These are phyloP conservation scores for Aspidiotus destructor DNA, from an alignment of 2,888 invertebrate genomes.

Conservation along the genomic window DNA sequence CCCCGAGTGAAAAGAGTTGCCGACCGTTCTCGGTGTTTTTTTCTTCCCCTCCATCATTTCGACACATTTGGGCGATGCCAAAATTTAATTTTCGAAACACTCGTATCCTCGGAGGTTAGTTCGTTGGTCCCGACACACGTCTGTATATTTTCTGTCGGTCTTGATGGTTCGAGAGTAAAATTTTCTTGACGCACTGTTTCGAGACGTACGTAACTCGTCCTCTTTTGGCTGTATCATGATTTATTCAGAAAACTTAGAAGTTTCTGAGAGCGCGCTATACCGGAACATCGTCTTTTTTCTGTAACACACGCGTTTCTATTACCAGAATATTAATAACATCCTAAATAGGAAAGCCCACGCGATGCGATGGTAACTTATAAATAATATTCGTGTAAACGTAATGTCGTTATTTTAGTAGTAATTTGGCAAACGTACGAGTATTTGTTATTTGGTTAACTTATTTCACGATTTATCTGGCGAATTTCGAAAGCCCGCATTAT, in stretches of 20 bases:
- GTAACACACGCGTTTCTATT: slow-evolving; percentile 31
- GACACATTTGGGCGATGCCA: slow-evolving; percentile 7
- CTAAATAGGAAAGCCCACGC: slow-evolving; percentile 32
- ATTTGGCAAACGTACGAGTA: slow-evolving; percentile 30
- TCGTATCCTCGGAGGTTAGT: background rate
- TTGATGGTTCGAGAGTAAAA: too few relatives aligned
- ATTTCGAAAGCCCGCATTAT: background rate
- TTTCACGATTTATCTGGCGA: slow-evolving; percentile 25
- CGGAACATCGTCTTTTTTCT: slow-evolving; percentile 28
- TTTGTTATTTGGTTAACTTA: slow-evolving; percentile 30
- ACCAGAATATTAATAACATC: slow-evolving; percentile 32
- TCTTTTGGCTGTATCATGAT: background rate
- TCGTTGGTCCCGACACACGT: background rate
- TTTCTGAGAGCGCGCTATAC: slow-evolving; percentile 27
- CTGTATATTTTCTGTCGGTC: background rate
- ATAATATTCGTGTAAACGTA: slow-evolving; percentile 31
- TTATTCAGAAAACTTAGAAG: slow-evolving; percentile 24
- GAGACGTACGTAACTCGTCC: too few relatives aligned
- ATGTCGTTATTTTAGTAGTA: slow-evolving; percentile 30
- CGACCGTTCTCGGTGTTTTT: background rate
- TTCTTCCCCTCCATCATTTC: slow-evolving; percentile 3
- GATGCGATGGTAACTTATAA: slow-evolving; percentile 26
- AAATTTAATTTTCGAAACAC: slow-evolving; percentile 6
- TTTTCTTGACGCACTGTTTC: too few relatives aligned
- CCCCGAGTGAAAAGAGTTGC: slow-evolving; percentile 3